Evolutionary conservation across 2,888 invertebrate species (phyloP).

Genomic region (Netelia fuscicornis): DNA sequence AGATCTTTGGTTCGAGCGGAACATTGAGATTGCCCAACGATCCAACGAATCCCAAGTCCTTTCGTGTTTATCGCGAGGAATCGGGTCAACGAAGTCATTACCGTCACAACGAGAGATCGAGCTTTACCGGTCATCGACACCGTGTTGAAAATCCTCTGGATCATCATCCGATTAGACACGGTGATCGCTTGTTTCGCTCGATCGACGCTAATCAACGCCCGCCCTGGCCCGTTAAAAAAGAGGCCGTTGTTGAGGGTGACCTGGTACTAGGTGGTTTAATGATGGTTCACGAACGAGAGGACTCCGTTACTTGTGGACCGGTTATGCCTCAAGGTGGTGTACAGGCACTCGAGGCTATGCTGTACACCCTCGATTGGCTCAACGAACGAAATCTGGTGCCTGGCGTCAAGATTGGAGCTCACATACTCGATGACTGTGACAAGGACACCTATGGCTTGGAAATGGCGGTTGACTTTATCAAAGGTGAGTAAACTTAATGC

Average conservation of each 20-base stretch:
- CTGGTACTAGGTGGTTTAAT: constrained; percentile 95
- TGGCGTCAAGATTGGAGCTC: constrained; percentile 93
- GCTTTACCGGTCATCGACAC: constrained; percentile 48
- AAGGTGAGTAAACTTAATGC: constrained; percentile 89
- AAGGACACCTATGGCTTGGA: constrained; percentile 98
- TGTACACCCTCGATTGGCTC: constrained; percentile 94
- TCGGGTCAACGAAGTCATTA: not conserved
- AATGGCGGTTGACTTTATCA: constrained; percentile 98
- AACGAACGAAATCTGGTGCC: constrained; percentile 90
- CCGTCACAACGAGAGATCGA: constrained; percentile 12
- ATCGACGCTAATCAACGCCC: constrained; percentile 72
- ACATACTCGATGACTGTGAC: constrained; percentile 97
- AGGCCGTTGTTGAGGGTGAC: constrained; percentile 95
- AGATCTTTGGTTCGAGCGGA: not conserved
- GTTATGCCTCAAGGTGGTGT: constrained; percentile 97
- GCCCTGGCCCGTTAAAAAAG: constrained; percentile 93
- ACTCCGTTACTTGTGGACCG: constrained; percentile 94
- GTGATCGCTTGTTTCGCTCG: constrained; percentile 77
- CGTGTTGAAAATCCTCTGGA: constrained; percentile 76
- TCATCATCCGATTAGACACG: constrained; percentile 80
- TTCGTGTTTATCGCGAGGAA: not conserved
- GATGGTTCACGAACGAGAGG: constrained; percentile 97
- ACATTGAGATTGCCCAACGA: not conserved
- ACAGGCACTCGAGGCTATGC: constrained; percentile 96
- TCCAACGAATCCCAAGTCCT: not conserved